Evolutionary conservation across 2,797 vertebrate species (phyloP), one percentile per base, ranked within the genome.

Genomic region (Sebastes minor): DNA sequence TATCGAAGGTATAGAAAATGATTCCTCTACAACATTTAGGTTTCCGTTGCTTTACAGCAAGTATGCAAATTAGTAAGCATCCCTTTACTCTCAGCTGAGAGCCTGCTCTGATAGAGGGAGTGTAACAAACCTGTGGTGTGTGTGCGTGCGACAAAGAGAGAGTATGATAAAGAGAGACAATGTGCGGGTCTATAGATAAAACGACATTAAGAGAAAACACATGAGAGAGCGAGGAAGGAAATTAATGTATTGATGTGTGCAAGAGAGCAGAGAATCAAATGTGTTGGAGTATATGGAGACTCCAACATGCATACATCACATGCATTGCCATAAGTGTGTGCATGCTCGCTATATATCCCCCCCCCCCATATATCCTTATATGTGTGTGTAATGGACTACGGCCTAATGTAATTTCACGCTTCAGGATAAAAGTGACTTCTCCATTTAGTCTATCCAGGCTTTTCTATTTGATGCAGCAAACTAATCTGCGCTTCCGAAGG

Each of bases 351-450:
- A 23, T 32, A 52, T 77, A 8, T 3, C 11, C 7, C 49, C n/a
- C 27, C 11, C 16, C 32, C 10, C 3, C n/a, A 16, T 81, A 71
- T 62, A 72, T 84, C 60, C 72, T 22, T 81, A 72, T 77, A 65
- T 84, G 70, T 71, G 72, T 81, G 84, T 87, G 78, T 89, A 92
- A 92, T 94, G 87, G 85, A 88, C 78, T 81, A 67, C 60, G 16
- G 13, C 33, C 78, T 88, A 87, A 91, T 67, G 73, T 86, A 33
- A 91, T 91, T 94, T 92, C 87, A 91, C 33, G 78, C 91, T 81
- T 62, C 74, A 76, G 82, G 79, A 87, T 89, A 79, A 89, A 90
- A 92, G 65, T 72, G 87, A 86, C 88, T 85, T 76, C 79, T 86
- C 73, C 68, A 82, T 86, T 87, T 80, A 86, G 82, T 75, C 63